phyloP scores from a whole-genome alignment of 2,797 vertebrate species.

The Helarctos malayanus region DNA sequence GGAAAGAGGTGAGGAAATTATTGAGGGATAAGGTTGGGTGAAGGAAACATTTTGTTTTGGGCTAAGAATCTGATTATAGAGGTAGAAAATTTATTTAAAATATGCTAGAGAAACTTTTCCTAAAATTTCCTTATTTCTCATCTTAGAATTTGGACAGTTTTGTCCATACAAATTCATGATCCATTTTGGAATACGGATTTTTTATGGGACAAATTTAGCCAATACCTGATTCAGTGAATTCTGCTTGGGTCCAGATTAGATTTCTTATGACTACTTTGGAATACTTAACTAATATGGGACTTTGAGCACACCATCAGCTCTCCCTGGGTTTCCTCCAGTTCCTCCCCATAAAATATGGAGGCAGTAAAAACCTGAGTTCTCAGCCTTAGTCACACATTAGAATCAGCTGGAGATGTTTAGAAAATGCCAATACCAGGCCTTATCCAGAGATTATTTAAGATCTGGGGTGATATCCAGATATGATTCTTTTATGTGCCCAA shows the following conservation, averaged over 20 bases:
- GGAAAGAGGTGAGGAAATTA: constrained; percentile 36
- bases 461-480: neutral
- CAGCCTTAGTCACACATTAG: neutral
- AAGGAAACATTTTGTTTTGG: constrained; percentile 59
- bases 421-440: neutral
- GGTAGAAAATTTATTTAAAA: constrained; percentile 52
- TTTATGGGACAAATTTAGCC: neutral
- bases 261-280: neutral
- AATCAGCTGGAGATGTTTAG: neutral
- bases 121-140: constrained; percentile 28
- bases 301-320: neutral
- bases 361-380: neutral
- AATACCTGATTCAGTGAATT: neutral
- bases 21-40: neutral
- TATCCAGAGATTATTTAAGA: neutral
- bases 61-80: constrained; percentile 58
- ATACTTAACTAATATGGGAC: neutral
- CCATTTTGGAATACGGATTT: neutral
- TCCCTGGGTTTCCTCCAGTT: neutral
- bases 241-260: neutral
- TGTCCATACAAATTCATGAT: neutral
- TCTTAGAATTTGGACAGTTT: neutral
- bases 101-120: neutral
- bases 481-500: neutral
- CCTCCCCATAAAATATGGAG: neutral